Base-by-base conservation (phyloP, 2,797 vertebrate genomes). In the Girardinus metallicus region DNA sequence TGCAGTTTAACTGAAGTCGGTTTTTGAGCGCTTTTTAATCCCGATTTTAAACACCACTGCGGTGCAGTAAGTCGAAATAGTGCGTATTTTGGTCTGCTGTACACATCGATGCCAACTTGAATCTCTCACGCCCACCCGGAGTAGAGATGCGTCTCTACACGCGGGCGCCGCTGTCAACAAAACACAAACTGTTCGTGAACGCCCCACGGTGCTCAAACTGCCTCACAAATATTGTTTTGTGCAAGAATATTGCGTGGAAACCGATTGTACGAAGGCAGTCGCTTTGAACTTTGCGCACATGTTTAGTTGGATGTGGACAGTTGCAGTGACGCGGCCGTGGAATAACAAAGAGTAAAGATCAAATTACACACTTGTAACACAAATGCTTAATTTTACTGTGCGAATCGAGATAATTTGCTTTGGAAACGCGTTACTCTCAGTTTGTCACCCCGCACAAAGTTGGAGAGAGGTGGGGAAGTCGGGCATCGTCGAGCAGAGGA, bases 321-420 rank as follows among this genome's bases (percentile, higher is more conserved):
- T 88, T 91, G 87, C 90, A 74, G 88, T 80, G 88, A 90, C 89
- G 90, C 88, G 85, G 84, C 83, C 76, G 74, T 64, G 85, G 83
- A 94, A 91, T 91, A 94, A 95, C 92, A 95, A 94, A 94, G 91
- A 91, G 87, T 94, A 85, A 89, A 92, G 87, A 93, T 94, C 90
- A 91, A 88, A 93, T 93, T 92, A 92, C 92, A 88, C 83, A 12
- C 55, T 84, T 36, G 2, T 72, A 44, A 1, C 51, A 4, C 6
- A 77, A 53, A 41, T 10, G 77, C 23, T 66, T 55, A 10, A 1
- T 5, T 13, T 64, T 26, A 1, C 16, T 31, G 11, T 18, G 44
- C 8, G 39, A 2, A 31, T 4, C 10, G n/a, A 44, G 21, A 6
- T 18, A 0, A 1, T 29, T 75, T 39, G 34, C 15, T 57, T n/a